Evolutionary conservation across 1,140 invertebrate genomes (phyloP).

Genomic region (Charaxes varanes): DNA sequence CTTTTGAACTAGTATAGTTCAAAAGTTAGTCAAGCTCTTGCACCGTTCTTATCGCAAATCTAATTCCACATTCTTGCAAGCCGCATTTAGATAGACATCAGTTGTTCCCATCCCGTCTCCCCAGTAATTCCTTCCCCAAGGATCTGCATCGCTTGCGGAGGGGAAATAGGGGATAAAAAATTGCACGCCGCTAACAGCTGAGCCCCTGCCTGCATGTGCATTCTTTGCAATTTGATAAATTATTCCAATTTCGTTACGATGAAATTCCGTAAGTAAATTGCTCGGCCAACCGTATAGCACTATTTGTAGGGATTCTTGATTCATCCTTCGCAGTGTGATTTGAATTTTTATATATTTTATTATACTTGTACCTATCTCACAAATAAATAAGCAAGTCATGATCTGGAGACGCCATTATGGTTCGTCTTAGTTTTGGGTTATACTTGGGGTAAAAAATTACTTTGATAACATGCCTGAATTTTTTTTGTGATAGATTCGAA

Average conservation of each 20-base stretch:
- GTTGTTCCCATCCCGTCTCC: constrained; percentile 28
- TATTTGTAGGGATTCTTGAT: too few relatives aligned
- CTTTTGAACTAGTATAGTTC: background rate
- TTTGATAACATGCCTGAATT: too few relatives aligned
- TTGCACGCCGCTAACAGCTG: constrained; percentile 48
- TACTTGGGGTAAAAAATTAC: too few relatives aligned
- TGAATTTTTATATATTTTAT: too few relatives aligned
- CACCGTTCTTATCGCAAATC: constrained; percentile 14
- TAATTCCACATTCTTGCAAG: constrained; percentile 19
- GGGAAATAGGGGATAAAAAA: constrained; percentile 50
- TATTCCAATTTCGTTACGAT: constrained; percentile 52
- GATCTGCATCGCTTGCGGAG: constrained; percentile 37
- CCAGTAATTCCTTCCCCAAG: constrained; percentile 45
- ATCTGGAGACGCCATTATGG: too few relatives aligned
- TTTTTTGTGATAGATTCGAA: too few relatives aligned
- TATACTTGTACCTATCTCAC: too few relatives aligned
- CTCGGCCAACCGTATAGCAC: too few relatives aligned
- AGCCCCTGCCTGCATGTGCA: constrained; percentile 52
- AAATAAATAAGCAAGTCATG: too few relatives aligned
- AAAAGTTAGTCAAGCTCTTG: background rate
- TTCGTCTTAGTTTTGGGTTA: too few relatives aligned
- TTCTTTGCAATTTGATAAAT: constrained; percentile 59
- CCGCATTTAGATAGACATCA: constrained; percentile 34
- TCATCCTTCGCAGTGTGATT: too few relatives aligned
- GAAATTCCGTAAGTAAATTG: too few relatives aligned